phyloP scores from a whole-genome alignment of 2,113 vertebrate species.

The Chelonoidis abingdonii region DNA sequence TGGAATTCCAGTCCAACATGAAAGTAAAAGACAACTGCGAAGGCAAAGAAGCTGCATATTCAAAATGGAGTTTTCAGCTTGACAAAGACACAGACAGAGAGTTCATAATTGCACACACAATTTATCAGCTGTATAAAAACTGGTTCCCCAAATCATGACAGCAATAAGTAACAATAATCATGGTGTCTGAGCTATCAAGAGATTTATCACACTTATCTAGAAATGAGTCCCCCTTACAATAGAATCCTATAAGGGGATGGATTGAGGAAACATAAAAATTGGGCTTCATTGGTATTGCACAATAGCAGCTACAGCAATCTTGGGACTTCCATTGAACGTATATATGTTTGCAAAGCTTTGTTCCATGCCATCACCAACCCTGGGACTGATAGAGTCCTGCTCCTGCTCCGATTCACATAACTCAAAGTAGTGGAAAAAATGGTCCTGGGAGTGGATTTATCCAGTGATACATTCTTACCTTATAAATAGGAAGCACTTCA shows the following conservation, averaged over 20 bases:
- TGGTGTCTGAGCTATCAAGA: not conserved
- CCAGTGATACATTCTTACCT: not conserved
- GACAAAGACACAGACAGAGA: not conserved
- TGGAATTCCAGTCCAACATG: not conserved
- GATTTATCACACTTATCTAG: not conserved
- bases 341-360: not conserved
- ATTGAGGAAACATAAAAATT: not conserved
- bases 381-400: not conserved
- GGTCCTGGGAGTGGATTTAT: not conserved
- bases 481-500: not conserved
- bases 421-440: not conserved
- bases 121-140: not conserved
- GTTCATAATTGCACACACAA: not conserved
- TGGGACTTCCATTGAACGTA: not conserved
- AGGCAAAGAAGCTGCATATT: not conserved
- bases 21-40: not conserved
- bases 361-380: not conserved
- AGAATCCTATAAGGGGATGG: not conserved
- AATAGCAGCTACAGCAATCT: not conserved
- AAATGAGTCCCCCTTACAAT: not conserved
- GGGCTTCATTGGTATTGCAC: too few species aligned
- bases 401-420: not conserved
- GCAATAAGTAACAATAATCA: not conserved
- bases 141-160: not conserved
- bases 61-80: not conserved